A percentile compares a stretch with the other conserved stretches of the same genome.
These are phyloP conservation scores for Picus viridis DNA, from an alignment of 2,797 vertebrate species.

Conservation along the genomic window DNA sequence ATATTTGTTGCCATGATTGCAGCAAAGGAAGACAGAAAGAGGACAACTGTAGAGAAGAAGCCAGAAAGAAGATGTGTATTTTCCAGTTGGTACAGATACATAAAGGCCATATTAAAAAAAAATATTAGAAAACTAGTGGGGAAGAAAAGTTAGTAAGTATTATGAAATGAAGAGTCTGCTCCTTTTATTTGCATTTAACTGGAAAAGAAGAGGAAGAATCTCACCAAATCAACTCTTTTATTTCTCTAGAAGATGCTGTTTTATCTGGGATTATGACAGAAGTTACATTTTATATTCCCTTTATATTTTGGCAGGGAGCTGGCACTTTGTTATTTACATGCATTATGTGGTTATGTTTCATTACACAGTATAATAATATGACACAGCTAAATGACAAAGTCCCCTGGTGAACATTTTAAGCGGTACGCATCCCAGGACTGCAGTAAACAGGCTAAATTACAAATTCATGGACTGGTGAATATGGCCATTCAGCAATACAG, in stretches of 20 bases:
- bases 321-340: constrained; percentile 61
- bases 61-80: neutral
- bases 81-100: neutral
- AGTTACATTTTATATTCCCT: constrained; percentile 29
- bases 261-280: constrained; percentile 15
- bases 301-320: constrained; percentile 43
- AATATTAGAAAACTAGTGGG: neutral
- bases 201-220: constrained; percentile 7
- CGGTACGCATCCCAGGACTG: neutral
- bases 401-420: constrained; percentile 38
- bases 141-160: neutral
- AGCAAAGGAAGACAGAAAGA: constrained; percentile 24
- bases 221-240: neutral
- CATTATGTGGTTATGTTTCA: constrained; percentile 61
- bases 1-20: constrained; percentile 16
- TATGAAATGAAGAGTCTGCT: neutral
- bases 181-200: constrained; percentile 26
- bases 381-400: constrained; percentile 56
- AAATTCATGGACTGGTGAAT: constrained; percentile 37
- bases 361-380: constrained; percentile 56
- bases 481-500: neutral
- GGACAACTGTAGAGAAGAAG: neutral
- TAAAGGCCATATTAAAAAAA: neutral
- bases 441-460: constrained; percentile 15
- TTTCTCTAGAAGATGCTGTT: constrained; percentile 12